phyloP scores from a whole-genome alignment of 2,888 invertebrate species.

The Darwinula stevensoni region DNA sequence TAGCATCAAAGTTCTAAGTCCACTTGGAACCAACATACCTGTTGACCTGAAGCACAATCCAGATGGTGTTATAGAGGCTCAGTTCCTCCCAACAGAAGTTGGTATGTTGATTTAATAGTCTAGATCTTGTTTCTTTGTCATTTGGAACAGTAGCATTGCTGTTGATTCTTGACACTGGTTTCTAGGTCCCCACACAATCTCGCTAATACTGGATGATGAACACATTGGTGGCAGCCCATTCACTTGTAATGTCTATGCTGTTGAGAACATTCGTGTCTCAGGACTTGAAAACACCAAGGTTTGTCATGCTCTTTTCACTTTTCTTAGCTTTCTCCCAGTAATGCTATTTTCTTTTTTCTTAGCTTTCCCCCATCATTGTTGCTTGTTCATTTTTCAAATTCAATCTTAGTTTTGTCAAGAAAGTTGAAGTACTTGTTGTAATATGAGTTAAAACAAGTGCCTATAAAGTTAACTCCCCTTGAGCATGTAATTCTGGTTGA shows the following conservation, averaged over 20 bases:
- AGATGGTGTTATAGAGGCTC: slow-evolving; percentile 37
- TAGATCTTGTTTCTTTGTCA: slow-evolving; percentile 5
- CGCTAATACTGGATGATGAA: slow-evolving; percentile 34
- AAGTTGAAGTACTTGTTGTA: too few species aligned
- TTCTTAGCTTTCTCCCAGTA: too few species aligned
- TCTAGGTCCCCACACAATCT: slow-evolving; percentile 45
- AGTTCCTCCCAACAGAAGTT: slow-evolving; percentile 56
- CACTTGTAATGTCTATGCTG: slow-evolving; percentile 78
- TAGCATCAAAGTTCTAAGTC: slow-evolving; percentile 38
- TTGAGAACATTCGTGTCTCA: slow-evolving; percentile 19
- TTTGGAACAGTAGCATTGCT: too few species aligned
- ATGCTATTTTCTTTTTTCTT: too few species aligned
- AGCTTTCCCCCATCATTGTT: too few species aligned
- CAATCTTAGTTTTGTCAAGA: too few species aligned
- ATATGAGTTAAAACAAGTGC: too few species aligned
- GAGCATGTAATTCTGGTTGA: too few species aligned
- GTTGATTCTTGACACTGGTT: too few species aligned
- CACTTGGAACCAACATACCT: slow-evolving; percentile 47
- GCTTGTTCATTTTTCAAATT: too few species aligned
- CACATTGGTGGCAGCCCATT: slow-evolving; percentile 73
- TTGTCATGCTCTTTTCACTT: too few species aligned
- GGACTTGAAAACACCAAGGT: background rate
- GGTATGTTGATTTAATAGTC: slow-evolving; percentile 13
- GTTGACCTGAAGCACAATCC: slow-evolving; percentile 27
- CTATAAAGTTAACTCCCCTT: too few species aligned